These are phyloP conservation scores for Indri indri DNA, from an alignment of 2,113 vertebrate genomes.

Conservation along the genomic window DNA sequence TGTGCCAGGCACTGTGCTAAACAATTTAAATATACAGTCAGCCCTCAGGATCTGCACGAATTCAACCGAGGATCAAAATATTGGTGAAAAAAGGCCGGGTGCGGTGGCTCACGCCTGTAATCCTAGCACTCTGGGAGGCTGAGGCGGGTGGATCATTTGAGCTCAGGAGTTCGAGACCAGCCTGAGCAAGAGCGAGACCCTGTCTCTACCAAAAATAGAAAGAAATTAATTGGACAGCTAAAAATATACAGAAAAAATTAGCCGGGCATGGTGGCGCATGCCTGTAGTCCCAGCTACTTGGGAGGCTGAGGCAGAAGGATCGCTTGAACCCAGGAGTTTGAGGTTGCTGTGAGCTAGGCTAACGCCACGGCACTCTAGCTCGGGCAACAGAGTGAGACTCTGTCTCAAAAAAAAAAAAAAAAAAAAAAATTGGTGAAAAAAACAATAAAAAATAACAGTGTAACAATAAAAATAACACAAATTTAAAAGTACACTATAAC, in stretches of 20 bases:
- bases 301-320: not conserved
- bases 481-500: too few relatives aligned
- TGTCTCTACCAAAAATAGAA: too few relatives aligned
- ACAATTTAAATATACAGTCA: not conserved
- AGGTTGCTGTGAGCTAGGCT: not conserved
- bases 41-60: not conserved
- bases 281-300: not conserved
- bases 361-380: not conserved
- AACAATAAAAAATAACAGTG: not conserved
- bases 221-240: too few relatives aligned
- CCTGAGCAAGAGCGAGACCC: too few relatives aligned
- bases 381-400: not conserved
- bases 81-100: not conserved
- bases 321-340: not conserved
- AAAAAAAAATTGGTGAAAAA: too few relatives aligned
- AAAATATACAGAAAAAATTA: too few relatives aligned
- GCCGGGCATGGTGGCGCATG: too few relatives aligned
- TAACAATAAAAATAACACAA: too few relatives aligned
- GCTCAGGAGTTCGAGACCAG: not conserved
- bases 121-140: too few relatives aligned
- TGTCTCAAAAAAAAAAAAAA: not conserved
- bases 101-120: too few relatives aligned
- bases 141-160: too few relatives aligned
- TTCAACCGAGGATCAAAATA: not conserved
- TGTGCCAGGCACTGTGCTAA: not conserved